Base-by-base conservation (phyloP, 1,140 invertebrate species). In the Drosophila lacteicornis region DNA sequence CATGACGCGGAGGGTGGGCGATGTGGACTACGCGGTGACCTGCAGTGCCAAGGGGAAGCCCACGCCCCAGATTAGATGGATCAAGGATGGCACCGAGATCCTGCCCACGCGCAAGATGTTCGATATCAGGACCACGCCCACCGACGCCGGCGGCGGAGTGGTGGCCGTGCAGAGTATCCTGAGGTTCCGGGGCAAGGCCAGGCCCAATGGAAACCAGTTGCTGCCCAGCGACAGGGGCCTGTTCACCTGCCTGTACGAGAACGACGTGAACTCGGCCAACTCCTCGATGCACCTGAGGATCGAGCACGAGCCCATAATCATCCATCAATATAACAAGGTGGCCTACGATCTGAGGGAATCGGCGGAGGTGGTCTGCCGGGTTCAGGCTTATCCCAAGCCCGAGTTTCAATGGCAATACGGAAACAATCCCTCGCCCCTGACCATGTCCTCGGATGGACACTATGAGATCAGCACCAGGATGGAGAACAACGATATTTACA, bases 331-430 rank as follows among this genome's bases (percentile, higher is more conserved):
- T 83, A 97, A 96, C 58, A 97, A 98, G 92, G 97, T 98, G 0
- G 98, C 98, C 11, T 98, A 96, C 82, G 97, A 98, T 93, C 74
- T 97, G 2, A 93, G 95, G 17, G 97, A 98, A 87, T 96, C 95
- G 0, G 97, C 97, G 0, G 95, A 97, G 87, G 96, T 99, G 6
- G 94, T 96, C 5, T 99, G 98, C 91, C 95, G 96, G 82, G 97
- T 98, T 4, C 97, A 98, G 90, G 97, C 98, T 0, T 98, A 97
- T 93, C 98, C 98, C 0, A 96, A 97, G 80, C 97, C 97, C 0
- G 96, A 97, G 84, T 98, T 98, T 90, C 97, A 98, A 81, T 99
- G 98, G 98, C 97, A 95, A 73, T 98, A 95, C 77, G 96, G 95
- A 3, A 95, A 94, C 0, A 96, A 97, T 90, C 93, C 94, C 0